A percentile compares a stretch with the other conserved stretches of the same genome.
Conservation (phyloP, 2,113 vertebrate genomes). For the Podarcis muralis region DNA sequence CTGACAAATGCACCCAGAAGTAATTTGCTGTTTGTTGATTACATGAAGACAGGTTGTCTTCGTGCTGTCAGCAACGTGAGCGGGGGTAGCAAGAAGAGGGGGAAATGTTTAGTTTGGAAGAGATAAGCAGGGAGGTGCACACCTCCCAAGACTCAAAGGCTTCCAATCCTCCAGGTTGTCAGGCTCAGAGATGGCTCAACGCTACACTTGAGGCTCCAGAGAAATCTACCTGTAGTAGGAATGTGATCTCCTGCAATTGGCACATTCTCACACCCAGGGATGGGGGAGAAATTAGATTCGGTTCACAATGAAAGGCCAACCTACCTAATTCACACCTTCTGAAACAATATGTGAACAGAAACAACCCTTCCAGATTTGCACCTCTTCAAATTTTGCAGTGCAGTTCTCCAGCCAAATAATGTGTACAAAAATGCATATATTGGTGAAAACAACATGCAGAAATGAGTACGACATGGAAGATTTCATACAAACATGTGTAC, state of each 20-base stretch:
- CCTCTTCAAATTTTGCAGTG: background rate
- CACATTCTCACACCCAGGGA: too few relatives aligned
- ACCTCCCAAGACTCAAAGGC: background rate
- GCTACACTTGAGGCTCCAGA: too few relatives aligned
- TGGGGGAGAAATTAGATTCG: too few relatives aligned
- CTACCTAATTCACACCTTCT: too few relatives aligned
- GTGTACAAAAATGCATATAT: too few relatives aligned
- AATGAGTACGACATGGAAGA: too few relatives aligned
- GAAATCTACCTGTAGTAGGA: too few relatives aligned
- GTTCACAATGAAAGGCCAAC: too few relatives aligned
- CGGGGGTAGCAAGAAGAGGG: background rate
- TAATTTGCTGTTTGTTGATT: slow-evolving; percentile 7
- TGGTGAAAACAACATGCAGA: too few relatives aligned
- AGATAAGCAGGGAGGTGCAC: background rate
- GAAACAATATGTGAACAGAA: background rate
- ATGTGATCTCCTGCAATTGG: too few relatives aligned
- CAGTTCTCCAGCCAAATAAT: background rate
- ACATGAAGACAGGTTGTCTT: background rate
- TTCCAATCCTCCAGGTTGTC: too few relatives aligned
- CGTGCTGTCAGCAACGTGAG: background rate
- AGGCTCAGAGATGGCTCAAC: background rate
- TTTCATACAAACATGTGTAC: background rate
- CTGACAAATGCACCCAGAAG: background rate
- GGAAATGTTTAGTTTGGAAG: background rate
- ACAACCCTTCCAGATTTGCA: background rate